phyloP scores from a whole-genome alignment of 2,113 vertebrate species.

The Marmota flaviventris region DNA sequence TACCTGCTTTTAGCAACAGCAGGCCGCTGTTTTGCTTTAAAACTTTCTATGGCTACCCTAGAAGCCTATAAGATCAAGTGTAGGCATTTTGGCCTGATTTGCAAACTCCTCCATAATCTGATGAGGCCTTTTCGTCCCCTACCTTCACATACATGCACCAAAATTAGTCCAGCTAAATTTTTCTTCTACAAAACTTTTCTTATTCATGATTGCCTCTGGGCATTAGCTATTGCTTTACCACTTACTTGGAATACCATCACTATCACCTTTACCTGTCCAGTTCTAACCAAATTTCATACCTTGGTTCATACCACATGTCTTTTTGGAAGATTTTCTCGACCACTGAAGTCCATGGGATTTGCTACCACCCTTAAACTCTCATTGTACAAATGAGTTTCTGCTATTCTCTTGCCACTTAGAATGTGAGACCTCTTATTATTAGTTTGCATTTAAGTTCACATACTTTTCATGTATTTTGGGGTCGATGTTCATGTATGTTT shows the following conservation, averaged over 20 bases:
- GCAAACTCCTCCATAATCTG: background rate
- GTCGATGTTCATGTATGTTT: background rate
- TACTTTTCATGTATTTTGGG: background rate
- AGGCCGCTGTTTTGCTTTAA: background rate
- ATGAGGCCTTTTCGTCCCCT: background rate
- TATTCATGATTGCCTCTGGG: background rate
- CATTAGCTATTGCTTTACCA: background rate
- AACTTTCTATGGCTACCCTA: background rate
- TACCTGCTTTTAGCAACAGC: background rate
- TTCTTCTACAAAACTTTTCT: background rate
- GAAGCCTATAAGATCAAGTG: background rate
- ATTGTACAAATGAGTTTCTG: constrained; percentile 22
- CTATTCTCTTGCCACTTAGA: background rate
- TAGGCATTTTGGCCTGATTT: background rate
- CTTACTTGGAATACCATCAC: background rate
- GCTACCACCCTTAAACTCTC: background rate
- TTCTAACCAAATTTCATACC: background rate
- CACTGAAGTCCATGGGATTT: background rate
- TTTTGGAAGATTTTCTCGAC: background rate
- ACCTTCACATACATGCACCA: background rate
- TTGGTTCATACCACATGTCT: background rate
- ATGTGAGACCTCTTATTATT: background rate
- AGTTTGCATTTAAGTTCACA: constrained; percentile 9
- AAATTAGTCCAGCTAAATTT: background rate
- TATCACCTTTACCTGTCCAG: background rate